These are phyloP conservation scores for Drosophila sechellia DNA, from an alignment of 1,140 invertebrate species.

Conservation along the genomic window DNA sequence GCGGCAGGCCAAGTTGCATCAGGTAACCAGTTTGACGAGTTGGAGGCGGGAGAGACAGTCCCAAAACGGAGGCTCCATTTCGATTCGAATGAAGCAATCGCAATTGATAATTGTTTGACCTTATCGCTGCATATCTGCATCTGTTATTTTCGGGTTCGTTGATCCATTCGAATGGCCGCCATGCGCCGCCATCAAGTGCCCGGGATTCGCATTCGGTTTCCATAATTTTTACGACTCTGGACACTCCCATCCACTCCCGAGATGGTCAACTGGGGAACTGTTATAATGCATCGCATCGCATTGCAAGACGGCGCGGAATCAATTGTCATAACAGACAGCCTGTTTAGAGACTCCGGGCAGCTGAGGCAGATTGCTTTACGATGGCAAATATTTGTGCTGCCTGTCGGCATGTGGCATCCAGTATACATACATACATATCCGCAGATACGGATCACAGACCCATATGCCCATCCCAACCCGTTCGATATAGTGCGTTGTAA, in stretches of 20 bases:
- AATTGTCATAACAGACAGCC: constrained; percentile 52
- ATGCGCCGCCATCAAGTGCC: constrained; percentile 35
- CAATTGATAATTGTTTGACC: constrained; percentile 38
- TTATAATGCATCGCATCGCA: constrained; percentile 24
- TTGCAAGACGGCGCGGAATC: constrained; percentile 36
- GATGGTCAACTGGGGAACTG: constrained; percentile 34
- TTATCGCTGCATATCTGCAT: constrained; percentile 36
- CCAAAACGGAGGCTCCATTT: constrained; percentile 34
- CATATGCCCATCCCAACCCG: constrained; percentile 53
- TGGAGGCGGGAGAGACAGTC: neutral
- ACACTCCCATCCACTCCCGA: constrained; percentile 27
- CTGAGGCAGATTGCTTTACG: constrained; percentile 42
- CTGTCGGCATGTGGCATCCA: constrained; percentile 65
- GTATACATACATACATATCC: constrained; percentile 5
- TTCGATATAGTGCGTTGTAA: constrained; percentile 23
- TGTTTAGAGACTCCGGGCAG: constrained; percentile 11
- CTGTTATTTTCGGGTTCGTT: constrained; percentile 56
- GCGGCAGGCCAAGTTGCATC: constrained; percentile 31
- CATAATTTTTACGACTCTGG: constrained; percentile 59
- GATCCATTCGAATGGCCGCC: constrained; percentile 54
- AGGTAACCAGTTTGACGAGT: constrained; percentile 31
- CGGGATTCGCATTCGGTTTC: constrained; percentile 52
- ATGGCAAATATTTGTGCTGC: constrained; percentile 74
- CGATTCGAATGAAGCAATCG: constrained; percentile 56
- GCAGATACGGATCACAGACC: constrained; percentile 13